Percentiles rank a stretch among this genome's conserved stretches.
Evolutionary conservation across 2,113 vertebrate species (phyloP).

Genomic region (Copsychus sechellarum): DNA sequence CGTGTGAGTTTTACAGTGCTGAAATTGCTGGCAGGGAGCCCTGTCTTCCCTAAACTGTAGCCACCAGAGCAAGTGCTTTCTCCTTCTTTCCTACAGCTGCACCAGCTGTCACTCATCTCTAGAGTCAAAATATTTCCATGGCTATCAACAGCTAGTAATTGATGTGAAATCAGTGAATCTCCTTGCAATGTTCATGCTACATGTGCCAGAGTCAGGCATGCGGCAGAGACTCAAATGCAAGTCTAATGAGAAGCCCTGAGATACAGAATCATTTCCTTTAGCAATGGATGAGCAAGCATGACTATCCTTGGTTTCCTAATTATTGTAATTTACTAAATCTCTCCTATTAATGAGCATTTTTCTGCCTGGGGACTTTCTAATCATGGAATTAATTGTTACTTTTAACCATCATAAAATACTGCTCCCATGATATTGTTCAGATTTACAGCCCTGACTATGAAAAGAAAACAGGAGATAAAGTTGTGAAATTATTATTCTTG

Average conservation of each 20-base stretch:
- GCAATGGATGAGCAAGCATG: background rate
- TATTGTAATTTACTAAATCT: conserved; percentile 4
- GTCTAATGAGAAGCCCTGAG: background rate
- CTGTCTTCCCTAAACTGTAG: background rate
- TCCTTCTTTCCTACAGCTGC: background rate
- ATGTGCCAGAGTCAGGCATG: background rate
- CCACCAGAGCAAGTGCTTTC: background rate
- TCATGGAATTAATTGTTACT: background rate
- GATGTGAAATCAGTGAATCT: background rate
- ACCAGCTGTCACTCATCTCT: background rate
- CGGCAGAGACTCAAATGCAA: background rate
- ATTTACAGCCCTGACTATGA: background rate
- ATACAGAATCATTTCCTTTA: background rate
- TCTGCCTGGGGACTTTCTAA: background rate
- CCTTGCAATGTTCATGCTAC: background rate
- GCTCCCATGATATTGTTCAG: background rate
- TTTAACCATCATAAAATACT: background rate
- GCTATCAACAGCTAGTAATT: background rate
- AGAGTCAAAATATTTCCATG: conserved; percentile 29
- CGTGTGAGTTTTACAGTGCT: background rate
- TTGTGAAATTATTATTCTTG: background rate
- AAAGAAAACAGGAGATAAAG: background rate
- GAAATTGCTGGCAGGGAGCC: background rate
- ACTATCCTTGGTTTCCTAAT: background rate
- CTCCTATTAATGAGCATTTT: background rate